Conservation (phyloP, 2,797 vertebrate species). For the Chelmon rostratus region DNA sequence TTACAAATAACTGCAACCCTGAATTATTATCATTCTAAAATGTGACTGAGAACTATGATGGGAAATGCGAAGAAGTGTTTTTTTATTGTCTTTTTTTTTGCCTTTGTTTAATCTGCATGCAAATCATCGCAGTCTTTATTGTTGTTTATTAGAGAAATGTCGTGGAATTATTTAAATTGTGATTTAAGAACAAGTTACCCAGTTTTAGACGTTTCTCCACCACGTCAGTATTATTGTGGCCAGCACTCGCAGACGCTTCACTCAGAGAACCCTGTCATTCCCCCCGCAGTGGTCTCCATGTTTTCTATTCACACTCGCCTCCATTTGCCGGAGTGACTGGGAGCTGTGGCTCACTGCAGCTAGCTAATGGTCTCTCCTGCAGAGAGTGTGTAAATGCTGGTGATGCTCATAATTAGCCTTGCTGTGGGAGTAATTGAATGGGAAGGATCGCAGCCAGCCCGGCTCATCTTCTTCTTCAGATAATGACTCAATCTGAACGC, state of each 20-base stretch:
- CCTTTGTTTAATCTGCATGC: no score
- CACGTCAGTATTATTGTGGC: constrained; percentile 14
- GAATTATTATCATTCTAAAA: neutral
- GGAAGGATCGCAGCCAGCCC: constrained; percentile 55
- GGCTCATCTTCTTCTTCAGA: constrained; percentile 53
- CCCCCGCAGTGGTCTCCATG: constrained; percentile 26
- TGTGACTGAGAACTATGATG: no score
- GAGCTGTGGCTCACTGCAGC: constrained; percentile 24
- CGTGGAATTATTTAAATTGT: neutral
- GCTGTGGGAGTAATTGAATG: constrained; percentile 72
- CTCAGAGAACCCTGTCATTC: neutral
- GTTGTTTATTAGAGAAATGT: neutral
- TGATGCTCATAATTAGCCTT: constrained; percentile 67
- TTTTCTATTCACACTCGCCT: constrained; percentile 40
- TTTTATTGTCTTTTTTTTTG: no score
- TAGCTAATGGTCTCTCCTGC: constrained; percentile 60
- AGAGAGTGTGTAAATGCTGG: constrained; percentile 65
- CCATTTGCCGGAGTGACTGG: constrained; percentile 37
- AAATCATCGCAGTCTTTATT: neutral
- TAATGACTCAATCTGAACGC: constrained; percentile 44
- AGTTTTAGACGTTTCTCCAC: neutral
- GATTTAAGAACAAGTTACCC: neutral
- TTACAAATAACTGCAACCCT: neutral
- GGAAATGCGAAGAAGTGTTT: neutral
- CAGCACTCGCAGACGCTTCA: constrained; percentile 14